Conservation (phyloP, 2,113 vertebrate species). For the Amphilophus citrinellus region DNA sequence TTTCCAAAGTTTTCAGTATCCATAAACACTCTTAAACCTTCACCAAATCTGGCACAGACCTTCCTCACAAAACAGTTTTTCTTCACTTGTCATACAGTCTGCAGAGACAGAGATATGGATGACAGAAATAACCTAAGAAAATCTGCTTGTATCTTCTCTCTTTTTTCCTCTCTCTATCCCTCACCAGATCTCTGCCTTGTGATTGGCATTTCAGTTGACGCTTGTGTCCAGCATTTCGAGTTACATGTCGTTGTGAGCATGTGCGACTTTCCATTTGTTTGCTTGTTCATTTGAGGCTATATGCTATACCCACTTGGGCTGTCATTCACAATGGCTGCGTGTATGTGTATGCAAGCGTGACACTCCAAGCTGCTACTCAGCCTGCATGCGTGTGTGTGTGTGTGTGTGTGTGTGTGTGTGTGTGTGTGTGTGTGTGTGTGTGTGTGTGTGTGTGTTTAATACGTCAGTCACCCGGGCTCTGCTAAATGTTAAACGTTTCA, state of each 20-base stretch:
- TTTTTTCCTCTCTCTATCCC: background rate
- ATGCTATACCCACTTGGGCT: slow-evolving; percentile 26
- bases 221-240: background rate
- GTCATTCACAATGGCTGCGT: slow-evolving; percentile 33
- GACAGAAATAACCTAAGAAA: background rate
- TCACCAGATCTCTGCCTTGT: slow-evolving; percentile 4
- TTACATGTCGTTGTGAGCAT: slow-evolving; percentile 20
- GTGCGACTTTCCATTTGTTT: slow-evolving; percentile 9
- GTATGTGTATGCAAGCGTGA: slow-evolving; percentile 14
- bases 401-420: slow-evolving; percentile 17
- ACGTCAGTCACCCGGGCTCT: slow-evolving; percentile 61
- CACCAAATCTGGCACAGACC: background rate
- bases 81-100: background rate
- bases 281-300: slow-evolving; percentile 15
- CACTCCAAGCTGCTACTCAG: slow-evolving; percentile 26
- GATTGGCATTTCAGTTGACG: slow-evolving; percentile 47
- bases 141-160: background rate
- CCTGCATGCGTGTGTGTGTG: slow-evolving; percentile 1
- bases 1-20: background rate
- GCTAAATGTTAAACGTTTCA: slow-evolving; percentile 76
- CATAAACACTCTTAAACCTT: background rate
- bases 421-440: slow-evolving; percentile 9
- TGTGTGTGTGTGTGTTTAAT: background rate
- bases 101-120: background rate
- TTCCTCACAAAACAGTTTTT: background rate